These are phyloP conservation scores for Abramis brama DNA, from an alignment of 2,113 vertebrate species.

Conservation along the genomic window DNA sequence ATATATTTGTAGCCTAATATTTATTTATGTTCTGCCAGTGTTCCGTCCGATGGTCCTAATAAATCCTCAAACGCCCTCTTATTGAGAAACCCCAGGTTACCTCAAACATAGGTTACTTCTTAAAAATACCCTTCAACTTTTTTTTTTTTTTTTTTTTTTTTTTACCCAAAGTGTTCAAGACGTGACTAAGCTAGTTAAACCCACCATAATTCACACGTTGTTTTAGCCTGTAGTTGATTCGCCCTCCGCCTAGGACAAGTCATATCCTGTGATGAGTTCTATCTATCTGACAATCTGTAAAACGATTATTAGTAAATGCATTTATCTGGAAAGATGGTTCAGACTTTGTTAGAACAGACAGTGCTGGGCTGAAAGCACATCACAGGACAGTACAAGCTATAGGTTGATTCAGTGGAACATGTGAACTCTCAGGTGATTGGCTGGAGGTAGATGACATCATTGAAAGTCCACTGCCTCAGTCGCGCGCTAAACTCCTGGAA, in stretches of 20 bases:
- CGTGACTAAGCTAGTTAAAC: neutral
- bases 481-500: conserved; percentile 47
- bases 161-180: neutral
- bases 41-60: neutral
- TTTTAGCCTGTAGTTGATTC: neutral
- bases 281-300: neutral
- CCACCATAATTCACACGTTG: neutral
- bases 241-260: neutral
- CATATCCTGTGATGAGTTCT: neutral
- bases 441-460: conserved; percentile 35
- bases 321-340: neutral
- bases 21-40: neutral
- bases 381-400: neutral
- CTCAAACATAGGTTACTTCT: neutral
- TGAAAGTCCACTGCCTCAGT: conserved; percentile 31
- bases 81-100: neutral
- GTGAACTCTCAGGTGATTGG: conserved; percentile 46
- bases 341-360: neutral
- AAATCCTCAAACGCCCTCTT: neutral
- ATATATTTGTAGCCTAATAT: neutral
- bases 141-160: neutral
- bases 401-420: conserved; percentile 18
- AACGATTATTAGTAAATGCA: neutral
- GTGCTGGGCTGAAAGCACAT: neutral
- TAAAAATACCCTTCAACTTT: neutral